Conservation (phyloP, 2,113 vertebrate species). For the Lates calcarifer region DNA sequence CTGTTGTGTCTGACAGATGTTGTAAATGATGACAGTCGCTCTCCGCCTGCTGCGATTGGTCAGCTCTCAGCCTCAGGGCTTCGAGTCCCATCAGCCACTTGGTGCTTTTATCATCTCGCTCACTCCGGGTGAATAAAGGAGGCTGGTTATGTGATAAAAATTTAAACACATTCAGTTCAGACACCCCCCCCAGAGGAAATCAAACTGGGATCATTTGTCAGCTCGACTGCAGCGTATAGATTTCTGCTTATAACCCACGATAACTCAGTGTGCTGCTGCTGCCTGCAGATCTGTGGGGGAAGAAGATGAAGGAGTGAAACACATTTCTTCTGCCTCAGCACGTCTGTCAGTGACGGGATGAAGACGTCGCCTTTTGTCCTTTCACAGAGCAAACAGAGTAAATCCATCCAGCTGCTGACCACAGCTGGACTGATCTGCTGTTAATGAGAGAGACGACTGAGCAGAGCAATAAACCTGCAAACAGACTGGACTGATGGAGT, state of each 20-base stretch:
- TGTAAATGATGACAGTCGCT: background rate
- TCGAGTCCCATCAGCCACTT: constrained; percentile 39
- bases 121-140: background rate
- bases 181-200: background rate
- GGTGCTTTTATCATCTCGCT: constrained; percentile 39
- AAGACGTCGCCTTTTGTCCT: constrained; percentile 4
- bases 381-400: background rate
- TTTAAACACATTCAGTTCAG: constrained; percentile 41
- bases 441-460: no score
- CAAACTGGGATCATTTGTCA: constrained; percentile 55
- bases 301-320: background rate
- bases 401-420: constrained; percentile 22
- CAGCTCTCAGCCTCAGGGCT: constrained; percentile 18
- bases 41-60: constrained; percentile 40
- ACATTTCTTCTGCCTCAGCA: constrained; percentile 31
- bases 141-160: constrained; percentile 53
- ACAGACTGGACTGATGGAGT: no score
- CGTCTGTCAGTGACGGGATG: constrained; percentile 19
- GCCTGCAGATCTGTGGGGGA: constrained; percentile 26
- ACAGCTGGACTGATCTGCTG: background rate
- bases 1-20: no score
- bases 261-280: constrained; percentile 42
- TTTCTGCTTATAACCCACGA: constrained; percentile 40
- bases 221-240: constrained; percentile 47
- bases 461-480: no score